Base-by-base conservation (phyloP, 2,113 vertebrate genomes). In the Nematolebias whitei region DNA sequence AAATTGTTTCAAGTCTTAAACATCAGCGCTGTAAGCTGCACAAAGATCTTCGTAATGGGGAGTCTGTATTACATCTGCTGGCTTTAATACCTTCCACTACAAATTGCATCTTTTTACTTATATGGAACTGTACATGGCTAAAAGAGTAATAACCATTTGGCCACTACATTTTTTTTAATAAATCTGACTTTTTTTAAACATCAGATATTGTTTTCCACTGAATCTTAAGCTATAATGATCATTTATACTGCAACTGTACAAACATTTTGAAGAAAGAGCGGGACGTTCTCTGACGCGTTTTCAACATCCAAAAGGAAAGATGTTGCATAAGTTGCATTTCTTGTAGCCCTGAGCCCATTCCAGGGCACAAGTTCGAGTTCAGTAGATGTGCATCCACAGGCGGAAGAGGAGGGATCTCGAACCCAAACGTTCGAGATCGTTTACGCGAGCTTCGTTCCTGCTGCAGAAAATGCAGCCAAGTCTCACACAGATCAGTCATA, bases 261-360 rank as follows among this genome's bases (percentile, higher is more conserved):
- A 80, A 71, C 52, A 50, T 53, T 68, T 70, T 55, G 53, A 55
- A 65, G 57, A 53, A 63, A 68, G 58, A 72, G 59, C 23, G 35
- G 49, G 43, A 69, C 43, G 58, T 53, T 63, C 50, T 51, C 59
- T 48, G 41, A 71, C 70, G 73, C 22, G 40, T 23, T 60, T 56
- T 71, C 71, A 45, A 82, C 63, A 78, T 78, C 76, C 64, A 52
- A 67, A 66, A 61, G 68, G 56, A 59, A 73, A 68, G 75, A 79
- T 72, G 83, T 81, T 85, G 76, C 68, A 79, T 69, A 74, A 74
- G 76, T 88, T 82, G 80, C 80, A 83, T 88, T 79, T 85, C 79
- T 74, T 69, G 83, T 83, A 87, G 85, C 83, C 86, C 81, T 74
- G 62, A 81, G 85, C 84, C 80, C 78, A 49, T 74, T 26, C 20